These are phyloP conservation scores for Stylophora pistillata DNA, from an alignment of 64 coral and sea anemone genomes.

Conservation along the genomic window DNA sequence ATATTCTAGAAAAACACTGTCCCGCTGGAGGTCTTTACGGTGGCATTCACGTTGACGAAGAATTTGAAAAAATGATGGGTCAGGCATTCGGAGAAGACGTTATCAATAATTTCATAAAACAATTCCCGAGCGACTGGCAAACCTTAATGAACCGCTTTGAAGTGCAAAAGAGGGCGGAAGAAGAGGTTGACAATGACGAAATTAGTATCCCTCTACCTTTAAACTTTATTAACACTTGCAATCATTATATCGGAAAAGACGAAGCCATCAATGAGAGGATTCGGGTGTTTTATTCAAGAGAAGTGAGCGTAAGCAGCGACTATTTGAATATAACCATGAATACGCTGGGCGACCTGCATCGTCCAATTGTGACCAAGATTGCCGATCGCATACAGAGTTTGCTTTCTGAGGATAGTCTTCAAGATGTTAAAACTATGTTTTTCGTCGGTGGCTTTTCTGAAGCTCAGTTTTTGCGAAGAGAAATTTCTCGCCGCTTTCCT, in stretches of 20 bases:
- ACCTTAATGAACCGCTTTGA: slow-evolving; percentile 13
- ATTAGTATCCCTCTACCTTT: not conserved
- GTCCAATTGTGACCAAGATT: slow-evolving; percentile 21
- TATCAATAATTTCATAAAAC: not conserved
- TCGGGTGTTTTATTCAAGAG: not conserved
- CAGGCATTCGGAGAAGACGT: not conserved
- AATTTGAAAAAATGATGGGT: not conserved
- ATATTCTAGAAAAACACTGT: slow-evolving; percentile 10
- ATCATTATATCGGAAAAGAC: slow-evolving; percentile 1
- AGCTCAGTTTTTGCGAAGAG: slow-evolving; percentile 23
- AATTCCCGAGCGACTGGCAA: slow-evolving; percentile 22
- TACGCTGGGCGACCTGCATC: not conserved
- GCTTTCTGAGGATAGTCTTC: not conserved
- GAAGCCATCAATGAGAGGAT: slow-evolving; percentile 1
- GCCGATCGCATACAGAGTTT: not conserved
- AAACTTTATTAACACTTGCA: not conserved
- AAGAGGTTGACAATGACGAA: slow-evolving; percentile 6
- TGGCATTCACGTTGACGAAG: slow-evolving; percentile 7
- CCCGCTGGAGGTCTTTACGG: slow-evolving; percentile 2
- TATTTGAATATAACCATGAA: slow-evolving; percentile 15
- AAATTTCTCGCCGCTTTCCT: not conserved
- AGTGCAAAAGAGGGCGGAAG: not conserved
- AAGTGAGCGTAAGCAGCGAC: not conserved
- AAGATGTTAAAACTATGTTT: slow-evolving; percentile 28
- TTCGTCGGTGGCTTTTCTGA: slow-evolving; percentile 32